Base-by-base conservation (phyloP, 2,797 vertebrate species). In the Novumbra hubbsi region DNA sequence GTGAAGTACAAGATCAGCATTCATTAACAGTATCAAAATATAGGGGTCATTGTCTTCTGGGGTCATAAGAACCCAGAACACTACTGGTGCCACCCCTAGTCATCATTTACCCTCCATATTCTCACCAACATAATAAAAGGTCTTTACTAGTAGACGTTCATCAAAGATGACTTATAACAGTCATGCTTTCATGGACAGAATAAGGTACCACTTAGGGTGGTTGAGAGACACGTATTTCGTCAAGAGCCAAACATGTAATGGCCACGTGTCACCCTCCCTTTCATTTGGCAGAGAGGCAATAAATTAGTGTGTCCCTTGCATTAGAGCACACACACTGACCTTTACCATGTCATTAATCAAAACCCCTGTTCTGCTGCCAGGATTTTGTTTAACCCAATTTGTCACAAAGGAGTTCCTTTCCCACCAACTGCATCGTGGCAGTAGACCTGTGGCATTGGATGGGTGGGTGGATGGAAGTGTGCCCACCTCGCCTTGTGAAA, bases 321-420 rank as follows among this genome's bases (percentile, higher is more conserved):
- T 83, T 73, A 76, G 78, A 77, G 80, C 74, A 12, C 71, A 72
- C 34, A 63, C 52, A 41, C 78, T 90, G 91, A 93, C 91, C 92
- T 94, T 93, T 92, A 74, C 76, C 82, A 77, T 69, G 76, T 89
- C 87, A 89, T 93, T 92, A 93, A 92, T 93, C 92, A 93, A 81
- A 73, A 57, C 74, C 73, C 64, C 87, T 84, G 86, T 90, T 92
- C 85, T 81, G 85, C 88, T 91, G 92, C 90, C 91, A 91, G 86
- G 73, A 85, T 86, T 89, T 86, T 85, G 87, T 91, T 92, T 90
- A 89, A 90, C 87, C 88, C 88, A 92, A 94, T 94, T 93, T 92
- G 90, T 93, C 91, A 92, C 84, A 52, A 82, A 79, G 78, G 86
- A 87, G 83, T 80, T 79, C 81, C 19, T 21, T 1, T 45, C 30